Evolutionary conservation across 2,113 vertebrate genomes (phyloP).

Genomic region (Stictonetta naevosa): DNA sequence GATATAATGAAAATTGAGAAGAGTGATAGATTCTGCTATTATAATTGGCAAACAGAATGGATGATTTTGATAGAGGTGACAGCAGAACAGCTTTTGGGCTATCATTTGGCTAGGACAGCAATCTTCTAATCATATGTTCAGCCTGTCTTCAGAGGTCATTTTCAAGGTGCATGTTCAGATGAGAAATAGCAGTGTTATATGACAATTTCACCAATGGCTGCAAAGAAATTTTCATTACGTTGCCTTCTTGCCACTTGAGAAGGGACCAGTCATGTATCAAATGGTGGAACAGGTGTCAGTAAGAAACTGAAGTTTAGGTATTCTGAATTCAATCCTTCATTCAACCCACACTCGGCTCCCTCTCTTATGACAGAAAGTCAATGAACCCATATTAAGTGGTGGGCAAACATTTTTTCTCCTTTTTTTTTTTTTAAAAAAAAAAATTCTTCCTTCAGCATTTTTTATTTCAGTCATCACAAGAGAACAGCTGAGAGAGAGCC

Average conservation of each 20-base stretch:
- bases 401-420: background rate
- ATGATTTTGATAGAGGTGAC: conserved; percentile 2
- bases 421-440: too few species aligned
- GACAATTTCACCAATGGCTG: conserved; percentile 27
- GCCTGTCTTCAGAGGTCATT: conserved; percentile 32
- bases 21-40: background rate
- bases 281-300: background rate
- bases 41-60: conserved; percentile 30
- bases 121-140: conserved; percentile 45
- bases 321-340: background rate
- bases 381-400: background rate
- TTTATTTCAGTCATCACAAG: background rate
- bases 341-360: background rate
- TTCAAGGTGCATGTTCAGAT: background rate
- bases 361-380: background rate
- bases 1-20: conserved; percentile 41
- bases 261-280: background rate
- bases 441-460: background rate
- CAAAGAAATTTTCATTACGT: background rate
- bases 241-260: background rate
- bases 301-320: background rate
- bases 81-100: background rate
- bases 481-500: background rate
- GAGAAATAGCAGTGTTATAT: background rate
- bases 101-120: conserved; percentile 24